Evolutionary conservation across 2,888 invertebrate species (phyloP).

Genomic region (Monochamus alternatus): DNA sequence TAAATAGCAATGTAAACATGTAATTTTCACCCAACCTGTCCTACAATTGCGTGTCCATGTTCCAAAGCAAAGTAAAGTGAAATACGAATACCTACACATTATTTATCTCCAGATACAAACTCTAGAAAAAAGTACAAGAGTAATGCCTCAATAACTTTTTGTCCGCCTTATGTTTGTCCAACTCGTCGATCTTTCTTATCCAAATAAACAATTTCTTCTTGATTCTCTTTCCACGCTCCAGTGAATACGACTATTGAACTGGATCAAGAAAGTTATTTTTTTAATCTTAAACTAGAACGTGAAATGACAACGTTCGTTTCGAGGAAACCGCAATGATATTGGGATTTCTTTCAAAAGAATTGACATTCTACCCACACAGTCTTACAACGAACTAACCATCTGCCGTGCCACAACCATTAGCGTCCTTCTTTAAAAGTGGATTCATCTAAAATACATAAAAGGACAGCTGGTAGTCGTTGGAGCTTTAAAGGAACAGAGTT

Average conservation of each 20-base stretch:
- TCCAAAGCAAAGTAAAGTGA: no score
- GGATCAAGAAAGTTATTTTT: slow-evolving; percentile 16
- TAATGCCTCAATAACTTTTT: neutral
- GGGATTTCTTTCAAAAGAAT: slow-evolving; percentile 1
- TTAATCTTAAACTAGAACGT: slow-evolving; percentile 12
- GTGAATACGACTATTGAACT: neutral
- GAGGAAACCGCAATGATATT: slow-evolving; percentile 18
- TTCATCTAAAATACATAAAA: slow-evolving; percentile 12
- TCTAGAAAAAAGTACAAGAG: no score
- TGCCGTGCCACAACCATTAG: slow-evolving; percentile 16
- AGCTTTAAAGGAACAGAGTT: slow-evolving; percentile 8
- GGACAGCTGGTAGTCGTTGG: slow-evolving; percentile 21
- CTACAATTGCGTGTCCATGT: no score
- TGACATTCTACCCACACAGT: slow-evolving; percentile 27
- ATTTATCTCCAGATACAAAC: no score
- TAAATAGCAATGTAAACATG: no score
- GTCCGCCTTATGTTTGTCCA: neutral
- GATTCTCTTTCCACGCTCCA: slow-evolving; percentile 8
- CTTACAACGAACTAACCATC: slow-evolving; percentile 19
- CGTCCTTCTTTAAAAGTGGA: neutral
- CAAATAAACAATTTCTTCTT: slow-evolving; percentile 30
- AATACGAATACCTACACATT: no score
- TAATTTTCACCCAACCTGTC: no score
- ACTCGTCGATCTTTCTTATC: slow-evolving; percentile 9
- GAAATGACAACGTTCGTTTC: slow-evolving; percentile 2